Evolutionary conservation across 2,113 vertebrate species (phyloP), one percentile per base, ranked within the genome.

Genomic region (Noturus placidus): DNA sequence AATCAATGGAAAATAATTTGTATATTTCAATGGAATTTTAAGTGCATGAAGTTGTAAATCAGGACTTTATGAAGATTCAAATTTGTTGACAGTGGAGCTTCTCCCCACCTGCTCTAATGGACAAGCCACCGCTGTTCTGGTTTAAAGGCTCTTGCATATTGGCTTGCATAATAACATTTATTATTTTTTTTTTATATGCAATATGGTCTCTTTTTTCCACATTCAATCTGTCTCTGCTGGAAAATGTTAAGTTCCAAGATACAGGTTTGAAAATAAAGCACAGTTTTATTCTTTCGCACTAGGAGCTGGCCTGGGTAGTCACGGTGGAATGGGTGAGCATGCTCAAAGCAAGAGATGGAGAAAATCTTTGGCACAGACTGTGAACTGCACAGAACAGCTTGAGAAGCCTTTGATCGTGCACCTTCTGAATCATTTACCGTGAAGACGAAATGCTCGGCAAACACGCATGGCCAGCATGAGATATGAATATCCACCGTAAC

Each of bases 161-260:
- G 6, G 87, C 87, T 72, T 84, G 77, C 88, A 93, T 94, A 95
- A 94, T 50, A 76, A 8, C 17, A 3, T 5, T 93, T n/a, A n/a
- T n/a, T n/a, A n/a, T n/a, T 93, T 84, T 93, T 94, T 93, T 94
- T 93, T 93, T 92, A 94, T 93, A 91, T 93, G 92, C 91, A 22
- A 93, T 88, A 83, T 25, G 20, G 35, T 79, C 84, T 86, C 82
- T 89, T 69, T 30, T 69, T 77, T 33, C 19, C 27, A 33, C 88
- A 88, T 46, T 79, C 17, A 54, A 10, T 83, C 74, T 85, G 74
- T 76, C 63, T 61, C 86, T 35, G 22, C 52, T n/a, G 15, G 30
- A 76, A n/a, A 59, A 90, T 54, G 86, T 86, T 83, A 92, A 90
- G 84, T 91, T 92, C 92, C 82, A 30, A 91, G 88, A 91, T 91